Evolutionary conservation across 1,140 invertebrate species (phyloP), one percentile per base, ranked within the genome.

Genomic region (Himalopsyche phryganea): DNA sequence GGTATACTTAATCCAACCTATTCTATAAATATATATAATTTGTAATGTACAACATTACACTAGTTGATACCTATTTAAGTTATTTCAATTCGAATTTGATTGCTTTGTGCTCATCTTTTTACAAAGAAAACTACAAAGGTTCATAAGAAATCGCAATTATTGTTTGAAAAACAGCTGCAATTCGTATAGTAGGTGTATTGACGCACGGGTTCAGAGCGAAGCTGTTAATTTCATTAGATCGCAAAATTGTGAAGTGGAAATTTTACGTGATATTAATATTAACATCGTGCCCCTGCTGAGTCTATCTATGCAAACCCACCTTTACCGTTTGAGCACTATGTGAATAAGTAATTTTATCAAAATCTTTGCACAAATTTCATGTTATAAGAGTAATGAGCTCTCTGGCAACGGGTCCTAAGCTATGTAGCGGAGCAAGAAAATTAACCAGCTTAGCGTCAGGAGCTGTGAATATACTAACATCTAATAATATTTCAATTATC

Each of bases 241-340:
- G 42, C 41, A 15, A 45, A 45, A 45, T 46, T 40, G 17, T 23
- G 41, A 6, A 46, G 52, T 19, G 52, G 32, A 54, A 54, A 54
- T 54, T 54, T 54, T 54, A 54, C 52, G 52, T 45, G 52, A 54
- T 54, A 54, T 54, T 54, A 54, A 54, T 54, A 54, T 54, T 54
- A 54, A 45, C 41, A 41, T 9, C 36, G 15, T 40, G 11, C 15
- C 38, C 38, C 38, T 11, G n/a, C 11, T 11, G 38, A 4, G n/a
- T 3, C 15, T 15, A 11, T 51, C 2, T 35, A 4, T 40, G 5
- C 15, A 5, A 15, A 4, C 15, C 38, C 15, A 5, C 38, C 11
- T 5, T 5, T 40, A 3, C 38, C 15, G 4, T 40, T 40, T 11
- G n/a, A 15, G 38, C 38, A 15, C 15, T 40, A 40, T 42, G 40